A percentile compares a stretch with the other conserved stretches of the same genome.
phyloP scores from a whole-genome alignment of 2,888 invertebrate genomes.

The Mystacides longicornis region DNA sequence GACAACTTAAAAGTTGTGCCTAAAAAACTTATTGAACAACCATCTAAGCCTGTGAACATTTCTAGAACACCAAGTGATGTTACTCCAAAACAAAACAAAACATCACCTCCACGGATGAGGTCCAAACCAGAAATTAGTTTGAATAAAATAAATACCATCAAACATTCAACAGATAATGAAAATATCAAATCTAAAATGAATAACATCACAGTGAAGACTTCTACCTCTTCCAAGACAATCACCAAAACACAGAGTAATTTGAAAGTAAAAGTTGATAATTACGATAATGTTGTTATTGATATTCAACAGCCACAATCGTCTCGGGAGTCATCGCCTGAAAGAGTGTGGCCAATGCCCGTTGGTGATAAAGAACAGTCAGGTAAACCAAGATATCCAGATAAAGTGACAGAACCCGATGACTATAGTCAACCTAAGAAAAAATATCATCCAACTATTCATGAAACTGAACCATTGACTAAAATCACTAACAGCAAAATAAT shows the following conservation, averaged over 20 bases:
- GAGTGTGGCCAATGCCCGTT: slow-evolving; percentile 60
- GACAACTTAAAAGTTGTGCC: background rate
- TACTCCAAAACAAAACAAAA: slow-evolving; percentile 45
- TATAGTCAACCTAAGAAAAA: slow-evolving; percentile 39
- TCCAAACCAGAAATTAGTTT: slow-evolving; percentile 48
- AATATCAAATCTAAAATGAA: slow-evolving; percentile 30
- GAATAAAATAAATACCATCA: slow-evolving; percentile 35
- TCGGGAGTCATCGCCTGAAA: slow-evolving; percentile 66
- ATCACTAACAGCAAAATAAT: slow-evolving; percentile 37
- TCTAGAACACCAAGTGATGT: slow-evolving; percentile 52
- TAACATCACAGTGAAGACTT: slow-evolving; percentile 41
- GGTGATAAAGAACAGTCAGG: slow-evolving; percentile 51
- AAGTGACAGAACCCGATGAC: slow-evolving; percentile 69
- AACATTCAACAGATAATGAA: slow-evolving; percentile 28
- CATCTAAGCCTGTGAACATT: slow-evolving; percentile 33
- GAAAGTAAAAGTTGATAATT: slow-evolving; percentile 41
- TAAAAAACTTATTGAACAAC: background rate
- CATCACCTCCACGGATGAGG: slow-evolving; percentile 40
- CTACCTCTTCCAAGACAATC: slow-evolving; percentile 42
- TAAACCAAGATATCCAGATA: slow-evolving; percentile 64
- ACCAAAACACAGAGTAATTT: slow-evolving; percentile 26
- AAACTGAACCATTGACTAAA: slow-evolving; percentile 56
- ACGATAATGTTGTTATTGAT: slow-evolving; percentile 49
- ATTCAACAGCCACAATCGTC: slow-evolving; percentile 68
- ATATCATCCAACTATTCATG: slow-evolving; percentile 42